A percentile compares a stretch with the other conserved stretches of the same genome.
Evolutionary conservation across 1,140 invertebrate species (phyloP).

Genomic region (Oreohelix idahoensis): DNA sequence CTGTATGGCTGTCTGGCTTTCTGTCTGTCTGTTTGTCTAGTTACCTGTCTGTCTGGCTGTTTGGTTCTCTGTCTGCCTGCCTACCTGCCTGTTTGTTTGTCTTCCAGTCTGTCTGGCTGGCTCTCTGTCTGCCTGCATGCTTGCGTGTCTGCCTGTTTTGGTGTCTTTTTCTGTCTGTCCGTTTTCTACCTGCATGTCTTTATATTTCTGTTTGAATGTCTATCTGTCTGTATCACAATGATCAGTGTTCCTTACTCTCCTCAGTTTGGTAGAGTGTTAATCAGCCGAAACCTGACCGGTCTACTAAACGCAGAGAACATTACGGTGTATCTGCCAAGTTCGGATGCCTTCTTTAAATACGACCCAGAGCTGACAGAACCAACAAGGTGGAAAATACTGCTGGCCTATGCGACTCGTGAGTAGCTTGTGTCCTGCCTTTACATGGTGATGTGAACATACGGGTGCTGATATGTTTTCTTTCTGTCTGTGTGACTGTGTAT

Average conservation of each 20-base stretch:
- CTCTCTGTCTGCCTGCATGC: too few relatives aligned
- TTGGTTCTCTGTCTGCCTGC: too few relatives aligned
- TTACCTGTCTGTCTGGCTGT: too few relatives aligned
- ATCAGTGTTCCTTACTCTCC: background rate
- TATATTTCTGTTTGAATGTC: background rate
- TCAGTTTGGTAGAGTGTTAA: constrained; percentile 46
- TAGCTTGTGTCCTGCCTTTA: background rate
- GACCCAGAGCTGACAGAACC: constrained; percentile 16
- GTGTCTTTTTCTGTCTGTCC: too few relatives aligned
- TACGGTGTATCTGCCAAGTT: constrained; percentile 50
- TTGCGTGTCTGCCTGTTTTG: too few relatives aligned
- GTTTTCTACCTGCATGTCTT: background rate
- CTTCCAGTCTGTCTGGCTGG: too few relatives aligned
- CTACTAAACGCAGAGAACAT: constrained; percentile 48
- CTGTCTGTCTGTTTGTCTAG: too few relatives aligned
- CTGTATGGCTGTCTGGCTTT: too few relatives aligned
- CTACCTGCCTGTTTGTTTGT: too few relatives aligned
- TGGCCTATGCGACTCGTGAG: constrained; percentile 18
- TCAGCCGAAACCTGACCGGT: constrained; percentile 28
- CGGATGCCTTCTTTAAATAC: constrained; percentile 47
- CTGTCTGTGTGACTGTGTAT: constrained; percentile 9
- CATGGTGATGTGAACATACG: too few relatives aligned
- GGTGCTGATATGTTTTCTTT: too few relatives aligned
- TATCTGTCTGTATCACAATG: constrained; percentile 12
- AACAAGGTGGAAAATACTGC: background rate